Base-by-base conservation (phyloP, 2,113 vertebrate genomes). In the Scatophagus argus region DNA sequence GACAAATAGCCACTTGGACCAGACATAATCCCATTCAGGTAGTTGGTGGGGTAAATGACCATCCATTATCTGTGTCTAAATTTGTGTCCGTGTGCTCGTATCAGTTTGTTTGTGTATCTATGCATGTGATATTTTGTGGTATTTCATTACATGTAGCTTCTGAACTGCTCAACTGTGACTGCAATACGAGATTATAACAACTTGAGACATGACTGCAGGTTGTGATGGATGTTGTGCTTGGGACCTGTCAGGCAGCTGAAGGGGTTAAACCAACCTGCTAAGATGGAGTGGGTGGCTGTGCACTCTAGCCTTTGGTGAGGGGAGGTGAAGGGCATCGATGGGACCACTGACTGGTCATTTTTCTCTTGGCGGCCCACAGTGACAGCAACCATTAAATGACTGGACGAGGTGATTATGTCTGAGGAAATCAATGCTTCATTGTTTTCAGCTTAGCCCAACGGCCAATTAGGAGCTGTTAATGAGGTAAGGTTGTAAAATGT, bases 371-470 rank as follows among this genome's bases (percentile, higher is more conserved):
- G 72, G 87, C 80, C 87, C 78, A 81, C 88, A 79, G 85, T 90
- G 93, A 92, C 90, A 89, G 85, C 85, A 88, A 86, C 82, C 90
- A 92, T 93, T 93, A 92, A 85, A 91, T 63, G 90, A 90, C 73
- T 85, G 88, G 91, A 91, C 77, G 90, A 88, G 88, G 91, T 92
- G 91, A 94, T 91, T 93, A 91, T 85, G 90, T 89, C 91, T 90
- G 90, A 93, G 88, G 82, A 92, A 94, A 95, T 94, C 93, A 62
- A 94, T 95, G 90, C 86, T 83, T 88, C 88, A 89, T 89, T 93
- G 89, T 93, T 93, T 91, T 90, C 89, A 81, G 77, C 81, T 90
- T 82, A 88, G 89, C 90, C 87, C 89, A 87, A 86, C 36, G 82
- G 93, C 89, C 93, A 94, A 93, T 95, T 94, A 94, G 85, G 83